A percentile compares a stretch with the other conserved stretches of the same genome.
phyloP scores from a whole-genome alignment of 1,140 invertebrate genomes.

The Aricia agestis region DNA sequence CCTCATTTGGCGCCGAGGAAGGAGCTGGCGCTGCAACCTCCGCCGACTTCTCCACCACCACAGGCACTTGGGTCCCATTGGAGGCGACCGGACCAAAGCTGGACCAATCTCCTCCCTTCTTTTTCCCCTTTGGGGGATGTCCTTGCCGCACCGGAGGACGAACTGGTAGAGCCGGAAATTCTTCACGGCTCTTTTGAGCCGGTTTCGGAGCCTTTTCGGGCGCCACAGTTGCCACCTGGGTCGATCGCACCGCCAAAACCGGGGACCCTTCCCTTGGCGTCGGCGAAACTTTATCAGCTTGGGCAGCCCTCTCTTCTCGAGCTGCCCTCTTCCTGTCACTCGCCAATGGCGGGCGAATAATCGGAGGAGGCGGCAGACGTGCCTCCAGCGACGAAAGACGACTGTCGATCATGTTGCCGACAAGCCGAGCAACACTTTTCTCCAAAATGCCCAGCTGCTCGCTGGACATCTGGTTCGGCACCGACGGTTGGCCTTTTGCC shows the following conservation, averaged over 20 bases:
- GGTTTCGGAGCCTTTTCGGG: no score
- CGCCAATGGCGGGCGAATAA: background rate
- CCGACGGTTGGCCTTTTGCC: no score
- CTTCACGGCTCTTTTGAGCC: background rate
- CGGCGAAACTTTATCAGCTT: background rate
- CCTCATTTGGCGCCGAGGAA: background rate
- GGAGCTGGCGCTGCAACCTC: background rate
- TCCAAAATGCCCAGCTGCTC: no score
- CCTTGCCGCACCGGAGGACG: background rate
- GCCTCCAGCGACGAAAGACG: no score
- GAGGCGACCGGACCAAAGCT: background rate
- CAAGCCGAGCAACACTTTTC: no score
- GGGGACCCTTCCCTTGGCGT: background rate
- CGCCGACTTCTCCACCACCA: background rate
- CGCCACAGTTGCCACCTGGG: no score
- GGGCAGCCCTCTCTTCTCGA: no score
- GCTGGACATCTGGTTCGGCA: no score
- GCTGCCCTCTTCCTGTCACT: background rate
- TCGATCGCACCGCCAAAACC: background rate
- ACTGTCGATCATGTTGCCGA: no score
- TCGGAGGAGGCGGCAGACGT: no score
- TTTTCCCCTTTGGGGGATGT: background rate
- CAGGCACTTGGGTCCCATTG: background rate
- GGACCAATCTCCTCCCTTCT: background rate
- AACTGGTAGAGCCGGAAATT: background rate